phyloP scores from a whole-genome alignment of 2,113 vertebrate species.

The Cryptomyrus ogoouensis region DNA sequence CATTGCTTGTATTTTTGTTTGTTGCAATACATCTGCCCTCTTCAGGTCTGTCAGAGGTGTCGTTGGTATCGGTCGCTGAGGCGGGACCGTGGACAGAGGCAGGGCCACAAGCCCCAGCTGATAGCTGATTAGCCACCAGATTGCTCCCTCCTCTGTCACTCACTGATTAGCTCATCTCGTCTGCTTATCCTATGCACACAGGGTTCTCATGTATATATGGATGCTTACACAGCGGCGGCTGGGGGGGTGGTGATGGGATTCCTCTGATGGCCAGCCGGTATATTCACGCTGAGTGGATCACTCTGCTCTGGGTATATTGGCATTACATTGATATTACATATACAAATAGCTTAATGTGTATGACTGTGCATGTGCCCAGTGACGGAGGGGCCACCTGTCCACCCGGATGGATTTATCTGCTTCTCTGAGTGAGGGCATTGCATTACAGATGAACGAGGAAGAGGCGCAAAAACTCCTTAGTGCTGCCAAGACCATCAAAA shows the following conservation, averaged over 20 bases:
- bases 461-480: not conserved
- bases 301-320: not conserved
- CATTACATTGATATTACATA: not conserved
- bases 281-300: not conserved
- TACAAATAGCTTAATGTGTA: not conserved
- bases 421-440: not conserved
- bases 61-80: not conserved
- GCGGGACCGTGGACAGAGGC: not conserved
- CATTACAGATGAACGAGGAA: not conserved
- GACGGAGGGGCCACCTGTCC: not conserved
- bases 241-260: not conserved
- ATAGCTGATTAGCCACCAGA: not conserved
- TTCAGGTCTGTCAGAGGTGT: not conserved
- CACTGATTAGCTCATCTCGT: not conserved
- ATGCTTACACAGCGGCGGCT: not conserved
- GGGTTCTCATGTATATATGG: not conserved
- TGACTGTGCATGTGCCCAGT: constrained; percentile 19
- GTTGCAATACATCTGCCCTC: not conserved
- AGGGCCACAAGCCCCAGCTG: not conserved
- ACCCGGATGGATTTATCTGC: not conserved
- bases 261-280: not conserved
- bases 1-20: not conserved
- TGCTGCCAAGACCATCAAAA: not conserved
- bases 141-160: not conserved
- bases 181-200: not conserved